Base-by-base conservation (phyloP, 2,888 invertebrate genomes). In the Meliscaeva auricollis region DNA sequence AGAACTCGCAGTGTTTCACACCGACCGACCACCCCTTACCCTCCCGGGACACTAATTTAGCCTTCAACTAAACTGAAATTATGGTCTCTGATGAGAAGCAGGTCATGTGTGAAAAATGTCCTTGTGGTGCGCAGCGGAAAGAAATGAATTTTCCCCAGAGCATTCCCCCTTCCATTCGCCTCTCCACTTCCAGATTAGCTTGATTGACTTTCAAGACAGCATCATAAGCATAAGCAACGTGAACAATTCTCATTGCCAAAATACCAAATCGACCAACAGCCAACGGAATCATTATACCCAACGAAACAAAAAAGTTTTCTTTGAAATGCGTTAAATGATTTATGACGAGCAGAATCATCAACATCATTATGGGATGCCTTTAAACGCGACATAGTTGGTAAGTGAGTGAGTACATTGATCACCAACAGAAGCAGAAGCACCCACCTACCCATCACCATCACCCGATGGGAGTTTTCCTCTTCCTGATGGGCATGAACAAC, bases 301-400 rank as follows among this genome's bases (percentile, higher is more conserved):
- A 6, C 15, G 0, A 35, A 35, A 9, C 15, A 35, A 44, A 56
- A 64, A 44, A 32, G 20, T 35, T 20, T 48, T 72, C 66, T 75
- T 44, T 38, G 66, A 62, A 75, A 75, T 32, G 64, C 64, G 52
- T 58, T 80, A 68, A 79, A 84, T 84, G 66, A 84, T 79, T 84
- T 75, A 79, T 70, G 56, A 79, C 64, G 74, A 70, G 30, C 52
- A 56, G 66, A 50, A 70, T 44, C 62, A 62, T 44, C 58, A 75
- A 69, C 77, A 74, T 79, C 79, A 75, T 84, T 75, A 84, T n/a
- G n/a, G 69, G 30, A 64, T 54, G 44, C 66, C 56, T 74, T 79
- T 82, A 41, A 56, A 66, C 20, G 66, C 74, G 75, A 60, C 58
- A 60, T 68, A 66, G 81, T 30, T 68, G 50, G 68, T 56, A 56